Base-by-base conservation (phyloP, 2,888 invertebrate genomes). In the Zaprionus lineosus region DNA sequence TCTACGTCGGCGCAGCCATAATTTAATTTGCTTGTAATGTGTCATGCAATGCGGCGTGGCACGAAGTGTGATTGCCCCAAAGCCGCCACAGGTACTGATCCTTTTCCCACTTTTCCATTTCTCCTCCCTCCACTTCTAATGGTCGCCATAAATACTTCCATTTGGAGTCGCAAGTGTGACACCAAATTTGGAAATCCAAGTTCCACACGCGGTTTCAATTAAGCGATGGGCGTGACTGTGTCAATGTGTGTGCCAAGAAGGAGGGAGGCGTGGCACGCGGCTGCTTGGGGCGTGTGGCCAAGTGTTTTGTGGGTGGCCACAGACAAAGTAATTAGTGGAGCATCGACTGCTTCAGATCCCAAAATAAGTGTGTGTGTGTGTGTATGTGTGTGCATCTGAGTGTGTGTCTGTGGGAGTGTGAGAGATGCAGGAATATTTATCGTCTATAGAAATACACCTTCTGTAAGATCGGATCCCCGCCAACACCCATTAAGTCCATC, bases 11-110 rank as follows among this genome's bases (percentile, higher is more conserved):
- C 66, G 43, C 51, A 43, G 40, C 62, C 68, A 72, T 76, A 75
- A 76, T 74, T 82, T 78, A 74, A 79, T 79, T 82, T 64, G 74
- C 72, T 79, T 59, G 64, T 61, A 73, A 83, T 76, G 76, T 43
- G 51, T 37, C 69, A 56, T 43, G 57, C 43, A 55, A 16, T 21
- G 21, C 16, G 31, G n/a, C n/a, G n/a, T 24, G 24, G 29, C 29
- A 33, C 36, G 3, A 34, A 40, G 12, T 48, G 44, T 31, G 39
- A 29, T 46, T 50, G 52, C 59, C 36, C 29, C 63, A 47, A 52
- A 50, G 5, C 19, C 5, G n/a, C n/a, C n/a, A n/a, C n/a, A n/a
- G n/a, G n/a, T n/a, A n/a, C n/a, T n/a, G n/a, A n/a, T n/a, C n/a
- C n/a, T n/a, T n/a, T n/a, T n/a, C n/a, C n/a, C n/a, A n/a, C n/a